A percentile compares a stretch with the other conserved stretches of the same genome.
Conservation (phyloP, 53 echinoderm and acorn worm genomes). For the Hippasteria phrygiana region DNA sequence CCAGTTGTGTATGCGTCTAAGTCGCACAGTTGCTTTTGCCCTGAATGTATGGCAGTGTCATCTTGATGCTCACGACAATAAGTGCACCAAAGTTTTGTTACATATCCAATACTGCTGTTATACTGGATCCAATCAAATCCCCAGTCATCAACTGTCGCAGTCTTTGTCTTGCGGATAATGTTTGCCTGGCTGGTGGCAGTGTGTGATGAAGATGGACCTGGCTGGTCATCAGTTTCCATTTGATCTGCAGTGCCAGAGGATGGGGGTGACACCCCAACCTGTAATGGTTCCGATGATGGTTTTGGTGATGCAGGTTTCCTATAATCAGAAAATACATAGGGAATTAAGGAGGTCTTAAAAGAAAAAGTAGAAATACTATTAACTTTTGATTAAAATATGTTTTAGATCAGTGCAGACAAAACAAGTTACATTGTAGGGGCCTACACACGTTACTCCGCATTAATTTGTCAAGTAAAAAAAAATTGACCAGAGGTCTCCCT, state of each 20-base stretch:
- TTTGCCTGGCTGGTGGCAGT: conserved; percentile 19
- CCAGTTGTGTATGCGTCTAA: conserved; percentile 58
- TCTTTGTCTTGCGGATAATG: conserved; percentile 7
- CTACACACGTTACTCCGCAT: too few species aligned
- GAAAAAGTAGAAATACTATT: too few species aligned
- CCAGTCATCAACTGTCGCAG: conserved; percentile 33
- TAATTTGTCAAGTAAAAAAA: not conserved
- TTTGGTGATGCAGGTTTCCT: conserved; percentile 33
- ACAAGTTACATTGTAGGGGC: too few species aligned
- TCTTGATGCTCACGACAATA: conserved; percentile 19
- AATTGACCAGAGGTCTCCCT: conserved; percentile 19
- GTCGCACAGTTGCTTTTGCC: conserved; percentile 61
- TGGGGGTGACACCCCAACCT: not conserved
- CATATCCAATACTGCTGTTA: conserved; percentile 36
- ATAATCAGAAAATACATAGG: not conserved
- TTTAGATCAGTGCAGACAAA: too few species aligned
- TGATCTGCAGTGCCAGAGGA: conserved; percentile 10
- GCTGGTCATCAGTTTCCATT: not conserved
- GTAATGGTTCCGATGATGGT: conserved; percentile 5
- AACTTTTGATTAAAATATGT: too few species aligned
- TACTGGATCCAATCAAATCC: conserved; percentile 52
- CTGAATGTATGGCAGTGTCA: conserved; percentile 16
- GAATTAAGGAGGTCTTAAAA: not conserved
- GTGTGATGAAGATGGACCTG: conserved; percentile 1
- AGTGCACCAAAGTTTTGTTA: conserved; percentile 54